Evolutionary conservation across 2,888 invertebrate genomes (phyloP).

Genomic region (Harpalus rubripes): DNA sequence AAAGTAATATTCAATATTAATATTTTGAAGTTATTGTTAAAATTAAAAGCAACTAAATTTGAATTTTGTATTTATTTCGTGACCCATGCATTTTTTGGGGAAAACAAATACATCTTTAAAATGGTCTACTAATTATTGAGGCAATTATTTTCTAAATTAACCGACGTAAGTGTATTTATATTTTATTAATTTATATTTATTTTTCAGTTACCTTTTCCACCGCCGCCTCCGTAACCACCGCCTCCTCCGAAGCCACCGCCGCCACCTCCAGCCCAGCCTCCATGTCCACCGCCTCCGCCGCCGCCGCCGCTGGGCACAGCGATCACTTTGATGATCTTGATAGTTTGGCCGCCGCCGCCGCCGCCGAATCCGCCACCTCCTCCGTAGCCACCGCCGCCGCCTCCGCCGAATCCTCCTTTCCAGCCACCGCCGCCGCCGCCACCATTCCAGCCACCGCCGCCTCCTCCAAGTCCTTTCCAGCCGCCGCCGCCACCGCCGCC

Average conservation of each 20-base stretch:
- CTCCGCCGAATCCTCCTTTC: slow-evolving; percentile 54
- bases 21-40: too few species aligned
- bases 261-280: slow-evolving; percentile 59
- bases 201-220: slow-evolving; percentile 66
- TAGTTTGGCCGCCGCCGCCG: slow-evolving; percentile 69
- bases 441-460: slow-evolving; percentile 66
- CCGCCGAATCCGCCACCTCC: slow-evolving; percentile 57
- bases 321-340: slow-evolving; percentile 72
- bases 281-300: slow-evolving; percentile 69
- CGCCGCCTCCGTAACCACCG: slow-evolving; percentile 68
- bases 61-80: too few species aligned
- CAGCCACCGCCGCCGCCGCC: slow-evolving; percentile 67
- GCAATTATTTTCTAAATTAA: too few species aligned
- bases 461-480: slow-evolving; percentile 69
- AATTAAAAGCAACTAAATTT: too few species aligned
- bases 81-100: too few species aligned
- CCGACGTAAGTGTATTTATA: neutral
- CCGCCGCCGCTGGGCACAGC: slow-evolving; percentile 72
- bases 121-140: too few species aligned
- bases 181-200: neutral
- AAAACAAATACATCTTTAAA: too few species aligned
- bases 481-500: slow-evolving; percentile 71
- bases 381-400: slow-evolving; percentile 67
- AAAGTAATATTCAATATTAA: too few species aligned
- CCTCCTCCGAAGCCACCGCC: slow-evolving; percentile 69